phyloP scores from a whole-genome alignment of 1,140 invertebrate genomes.

The Ridgeia piscesae region DNA sequence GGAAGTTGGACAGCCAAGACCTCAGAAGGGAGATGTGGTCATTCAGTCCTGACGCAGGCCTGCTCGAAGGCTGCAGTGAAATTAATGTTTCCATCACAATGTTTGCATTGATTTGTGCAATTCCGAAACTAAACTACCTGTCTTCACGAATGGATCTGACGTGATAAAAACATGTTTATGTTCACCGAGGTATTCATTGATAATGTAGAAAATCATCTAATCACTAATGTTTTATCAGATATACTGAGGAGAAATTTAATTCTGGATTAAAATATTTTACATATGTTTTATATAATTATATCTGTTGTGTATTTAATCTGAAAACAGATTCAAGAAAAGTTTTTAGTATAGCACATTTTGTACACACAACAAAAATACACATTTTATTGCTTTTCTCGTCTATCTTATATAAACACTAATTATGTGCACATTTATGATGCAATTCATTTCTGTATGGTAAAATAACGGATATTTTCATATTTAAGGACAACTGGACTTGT shows the following conservation, averaged over 20 bases:
- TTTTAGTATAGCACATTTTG: no score
- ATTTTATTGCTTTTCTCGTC: no score
- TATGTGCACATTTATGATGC: background rate
- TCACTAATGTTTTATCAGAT: background rate
- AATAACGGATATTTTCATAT: background rate
- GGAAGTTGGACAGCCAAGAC: conserved; percentile 51
- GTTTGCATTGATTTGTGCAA: no score
- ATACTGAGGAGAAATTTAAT: background rate
- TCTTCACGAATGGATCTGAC: background rate
- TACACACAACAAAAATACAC: no score
- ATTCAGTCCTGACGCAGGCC: background rate
- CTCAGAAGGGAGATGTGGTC: conserved; percentile 32
- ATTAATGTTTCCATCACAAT: background rate
- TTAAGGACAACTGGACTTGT: background rate
- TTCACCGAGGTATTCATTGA: background rate
- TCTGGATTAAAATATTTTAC: background rate
- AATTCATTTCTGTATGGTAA: background rate
- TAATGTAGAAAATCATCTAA: background rate
- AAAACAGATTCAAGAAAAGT: no score
- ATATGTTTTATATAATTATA: no score
- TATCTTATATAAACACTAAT: no score
- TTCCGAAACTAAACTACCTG: no score
- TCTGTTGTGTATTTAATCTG: no score
- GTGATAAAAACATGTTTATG: background rate
- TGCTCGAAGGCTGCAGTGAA: background rate